phyloP scores from a whole-genome alignment of 1,140 invertebrate genomes.

The Drosophila leontia region DNA sequence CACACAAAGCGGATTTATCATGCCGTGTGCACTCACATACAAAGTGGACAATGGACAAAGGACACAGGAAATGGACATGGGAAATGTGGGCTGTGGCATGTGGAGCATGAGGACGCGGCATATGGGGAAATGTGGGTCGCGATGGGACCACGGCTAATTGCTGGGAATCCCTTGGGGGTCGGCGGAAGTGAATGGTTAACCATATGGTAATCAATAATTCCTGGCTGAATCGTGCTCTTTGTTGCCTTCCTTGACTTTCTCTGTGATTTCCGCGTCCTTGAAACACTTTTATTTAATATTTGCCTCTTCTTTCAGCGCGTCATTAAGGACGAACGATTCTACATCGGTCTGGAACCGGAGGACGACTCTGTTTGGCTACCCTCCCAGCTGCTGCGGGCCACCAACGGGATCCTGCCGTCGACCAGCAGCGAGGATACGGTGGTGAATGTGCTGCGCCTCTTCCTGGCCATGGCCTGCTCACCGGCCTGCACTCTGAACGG shows the following conservation, averaged over 20 bases:
- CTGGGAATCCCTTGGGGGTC: constrained; percentile 5
- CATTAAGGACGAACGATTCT: constrained; percentile 95
- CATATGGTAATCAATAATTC: constrained; percentile 45
- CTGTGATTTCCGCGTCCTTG: background rate
- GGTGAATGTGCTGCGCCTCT: constrained; percentile 87
- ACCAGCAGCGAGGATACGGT: constrained; percentile 90
- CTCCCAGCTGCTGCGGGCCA: constrained; percentile 93
- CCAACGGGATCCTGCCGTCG: constrained; percentile 90
- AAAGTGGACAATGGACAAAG: constrained; percentile 2
- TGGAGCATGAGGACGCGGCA: constrained; percentile 7
- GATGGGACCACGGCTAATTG: constrained; percentile 21
- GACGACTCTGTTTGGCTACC: constrained; percentile 96
- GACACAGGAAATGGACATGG: constrained; percentile 7
- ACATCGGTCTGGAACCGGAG: constrained; percentile 95
- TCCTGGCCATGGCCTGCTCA: constrained; percentile 92
- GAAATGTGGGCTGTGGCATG: constrained; percentile 3
- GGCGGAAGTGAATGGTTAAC: constrained; percentile 34
- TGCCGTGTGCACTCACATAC: constrained; percentile 16
- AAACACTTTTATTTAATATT: background rate
- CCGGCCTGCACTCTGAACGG: constrained; percentile 93
- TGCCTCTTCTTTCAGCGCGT: constrained; percentile 89
- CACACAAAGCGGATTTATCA: constrained; percentile 49
- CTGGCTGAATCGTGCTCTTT: constrained; percentile 2
- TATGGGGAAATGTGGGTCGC: constrained; percentile 11
- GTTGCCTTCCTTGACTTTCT: background rate